phyloP scores from a whole-genome alignment of 2,888 invertebrate genomes.

The Nephrotoma flavescens region DNA sequence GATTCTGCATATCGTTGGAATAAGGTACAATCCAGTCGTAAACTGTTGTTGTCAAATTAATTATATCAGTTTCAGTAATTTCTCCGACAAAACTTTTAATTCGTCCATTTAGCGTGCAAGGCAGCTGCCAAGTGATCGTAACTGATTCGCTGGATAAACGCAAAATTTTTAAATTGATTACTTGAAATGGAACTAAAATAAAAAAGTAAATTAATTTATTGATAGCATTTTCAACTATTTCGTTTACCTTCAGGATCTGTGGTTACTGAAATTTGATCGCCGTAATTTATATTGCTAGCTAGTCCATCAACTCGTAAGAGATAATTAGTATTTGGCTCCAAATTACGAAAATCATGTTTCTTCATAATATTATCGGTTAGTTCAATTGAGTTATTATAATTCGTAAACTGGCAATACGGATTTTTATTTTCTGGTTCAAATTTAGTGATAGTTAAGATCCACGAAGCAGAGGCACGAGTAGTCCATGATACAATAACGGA shows the following conservation, averaged over 20 bases:
- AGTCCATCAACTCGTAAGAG: not conserved
- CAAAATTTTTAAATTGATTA: not conserved
- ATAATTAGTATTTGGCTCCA: not conserved
- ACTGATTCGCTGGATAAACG: not conserved
- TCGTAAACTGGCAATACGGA: too few species aligned
- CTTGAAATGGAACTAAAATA: not conserved
- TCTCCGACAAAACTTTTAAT: not conserved
- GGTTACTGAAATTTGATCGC: not conserved
- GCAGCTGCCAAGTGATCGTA: not conserved
- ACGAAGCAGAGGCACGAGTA: too few species aligned
- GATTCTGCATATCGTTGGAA: not conserved
- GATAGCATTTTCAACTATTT: not conserved
- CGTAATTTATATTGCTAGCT: not conserved
- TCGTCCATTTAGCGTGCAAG: not conserved
- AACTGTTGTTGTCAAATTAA: slow-evolving; percentile 14
- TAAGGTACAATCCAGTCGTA: slow-evolving; percentile 8
- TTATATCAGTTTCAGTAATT: slow-evolving; percentile 5
- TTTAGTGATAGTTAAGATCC: too few species aligned
- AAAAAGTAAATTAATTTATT: not conserved
- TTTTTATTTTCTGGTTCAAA: too few species aligned
- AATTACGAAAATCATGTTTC: not conserved
- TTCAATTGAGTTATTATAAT: too few species aligned
- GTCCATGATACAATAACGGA: not conserved
- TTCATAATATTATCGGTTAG: too few species aligned
- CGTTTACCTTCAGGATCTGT: not conserved